Evolutionary conservation across 2,113 vertebrate species (phyloP).

Genomic region (Urocolius indicus): DNA sequence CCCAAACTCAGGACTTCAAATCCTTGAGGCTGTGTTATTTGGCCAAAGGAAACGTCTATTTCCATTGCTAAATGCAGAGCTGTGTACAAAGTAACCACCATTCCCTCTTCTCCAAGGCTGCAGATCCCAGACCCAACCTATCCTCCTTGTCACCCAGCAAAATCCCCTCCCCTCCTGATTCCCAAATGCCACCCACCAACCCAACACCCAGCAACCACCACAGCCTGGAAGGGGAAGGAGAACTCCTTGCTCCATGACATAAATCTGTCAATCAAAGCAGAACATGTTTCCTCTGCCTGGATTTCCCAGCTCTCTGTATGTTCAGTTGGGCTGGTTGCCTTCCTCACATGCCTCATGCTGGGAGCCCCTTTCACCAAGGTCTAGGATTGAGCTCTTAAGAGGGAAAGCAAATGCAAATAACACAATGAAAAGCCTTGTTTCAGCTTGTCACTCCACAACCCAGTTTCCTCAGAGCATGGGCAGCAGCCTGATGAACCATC

Average conservation of each 20-base stretch:
- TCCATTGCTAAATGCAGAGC: background rate
- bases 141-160: background rate
- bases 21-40: background rate
- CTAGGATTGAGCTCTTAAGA: conserved; percentile 1
- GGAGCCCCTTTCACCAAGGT: background rate
- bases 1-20: background rate
- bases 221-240: background rate
- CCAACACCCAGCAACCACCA: rapidly evolving
- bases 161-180: background rate
- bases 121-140: background rate
- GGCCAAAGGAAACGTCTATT: background rate
- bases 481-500: conserved; percentile 33
- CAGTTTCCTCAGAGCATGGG: background rate
- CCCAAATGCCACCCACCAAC: background rate
- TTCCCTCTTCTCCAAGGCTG: background rate
- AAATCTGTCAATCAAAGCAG: background rate
- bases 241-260: background rate
- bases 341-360: background rate
- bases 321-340: background rate
- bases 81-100: background rate
- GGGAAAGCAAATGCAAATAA: background rate
- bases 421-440: background rate
- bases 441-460: conserved; percentile 11
- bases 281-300: background rate
- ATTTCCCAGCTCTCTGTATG: background rate